phyloP scores from a whole-genome alignment of 2,888 invertebrate species.

The Phasia obesa region DNA sequence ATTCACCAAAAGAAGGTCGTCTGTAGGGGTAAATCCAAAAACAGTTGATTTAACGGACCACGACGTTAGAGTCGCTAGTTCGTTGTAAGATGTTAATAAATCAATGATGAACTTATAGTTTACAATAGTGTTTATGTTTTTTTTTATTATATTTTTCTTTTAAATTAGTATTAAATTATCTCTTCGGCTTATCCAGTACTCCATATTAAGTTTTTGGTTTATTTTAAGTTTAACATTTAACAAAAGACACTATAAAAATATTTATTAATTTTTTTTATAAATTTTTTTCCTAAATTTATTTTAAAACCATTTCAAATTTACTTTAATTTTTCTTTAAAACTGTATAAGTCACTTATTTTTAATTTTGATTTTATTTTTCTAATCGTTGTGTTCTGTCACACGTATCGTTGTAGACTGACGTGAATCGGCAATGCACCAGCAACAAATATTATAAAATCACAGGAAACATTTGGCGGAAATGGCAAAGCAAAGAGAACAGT shows the following conservation, averaged over 20 bases:
- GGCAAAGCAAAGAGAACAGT: background rate
- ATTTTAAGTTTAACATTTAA: too few species aligned
- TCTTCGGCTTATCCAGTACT: too few species aligned
- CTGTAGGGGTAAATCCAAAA: background rate
- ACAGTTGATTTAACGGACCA: background rate
- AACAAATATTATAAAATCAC: slow-evolving; percentile 14
- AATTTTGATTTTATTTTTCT: background rate
- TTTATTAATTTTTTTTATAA: too few species aligned
- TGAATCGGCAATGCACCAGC: slow-evolving; percentile 27
- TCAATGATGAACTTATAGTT: background rate
- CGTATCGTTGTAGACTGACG: slow-evolving; percentile 48
- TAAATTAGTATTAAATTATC: background rate
- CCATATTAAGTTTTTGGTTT: too few species aligned
- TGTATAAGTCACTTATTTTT: background rate
- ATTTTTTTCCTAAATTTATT: too few species aligned
- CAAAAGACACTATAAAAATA: too few species aligned
- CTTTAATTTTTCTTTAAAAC: background rate
- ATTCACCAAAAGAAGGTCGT: background rate
- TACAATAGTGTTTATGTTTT: background rate
- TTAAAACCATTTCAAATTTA: too few species aligned
- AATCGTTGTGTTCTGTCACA: slow-evolving; percentile 59
- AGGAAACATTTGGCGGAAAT: background rate
- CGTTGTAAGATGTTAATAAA: background rate
- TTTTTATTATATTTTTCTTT: background rate
- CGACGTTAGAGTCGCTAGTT: background rate